Percentiles rank a stretch among this genome's conserved stretches.
Evolutionary conservation across 2,797 vertebrate genomes (phyloP).

Genomic region (Phalloptychus januarius): DNA sequence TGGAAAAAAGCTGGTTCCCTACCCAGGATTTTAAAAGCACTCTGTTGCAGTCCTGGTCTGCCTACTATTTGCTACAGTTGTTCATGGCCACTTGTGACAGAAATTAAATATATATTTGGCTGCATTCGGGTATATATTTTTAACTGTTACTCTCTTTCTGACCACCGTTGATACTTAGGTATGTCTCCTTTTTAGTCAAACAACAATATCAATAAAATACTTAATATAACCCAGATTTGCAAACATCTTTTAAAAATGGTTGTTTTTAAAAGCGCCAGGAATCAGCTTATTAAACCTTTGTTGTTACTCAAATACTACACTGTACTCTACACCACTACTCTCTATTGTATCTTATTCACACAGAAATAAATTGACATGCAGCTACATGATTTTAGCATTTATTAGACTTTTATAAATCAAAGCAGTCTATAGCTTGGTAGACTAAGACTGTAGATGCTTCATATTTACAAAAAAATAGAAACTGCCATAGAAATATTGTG

Average conservation of each 20-base stretch:
- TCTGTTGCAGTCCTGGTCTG: background rate
- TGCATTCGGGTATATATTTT: background rate
- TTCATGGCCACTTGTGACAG: background rate
- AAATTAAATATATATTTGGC: background rate
- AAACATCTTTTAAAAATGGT: background rate
- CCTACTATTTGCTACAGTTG: background rate
- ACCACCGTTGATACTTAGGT: background rate
- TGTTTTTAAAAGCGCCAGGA: too few species aligned
- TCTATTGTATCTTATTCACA: background rate
- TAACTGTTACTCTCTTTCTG: background rate
- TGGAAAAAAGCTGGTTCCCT: background rate
- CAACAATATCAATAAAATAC: background rate
- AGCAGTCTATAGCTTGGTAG: background rate
- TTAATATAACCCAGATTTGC: background rate
- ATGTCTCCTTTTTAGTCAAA: background rate
- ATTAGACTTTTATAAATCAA: background rate
- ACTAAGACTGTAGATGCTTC: background rate
- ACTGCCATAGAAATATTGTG: background rate
- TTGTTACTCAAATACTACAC: background rate
- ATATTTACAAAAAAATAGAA: too few species aligned
- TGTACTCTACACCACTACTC: too few species aligned
- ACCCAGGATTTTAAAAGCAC: background rate
- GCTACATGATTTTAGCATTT: background rate
- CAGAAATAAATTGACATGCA: background rate
- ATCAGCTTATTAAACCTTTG: background rate